Percentiles rank a stretch among this genome's conserved stretches.
Conservation (phyloP, 64 coral and sea anemone genomes). For the Porites australiensis region DNA sequence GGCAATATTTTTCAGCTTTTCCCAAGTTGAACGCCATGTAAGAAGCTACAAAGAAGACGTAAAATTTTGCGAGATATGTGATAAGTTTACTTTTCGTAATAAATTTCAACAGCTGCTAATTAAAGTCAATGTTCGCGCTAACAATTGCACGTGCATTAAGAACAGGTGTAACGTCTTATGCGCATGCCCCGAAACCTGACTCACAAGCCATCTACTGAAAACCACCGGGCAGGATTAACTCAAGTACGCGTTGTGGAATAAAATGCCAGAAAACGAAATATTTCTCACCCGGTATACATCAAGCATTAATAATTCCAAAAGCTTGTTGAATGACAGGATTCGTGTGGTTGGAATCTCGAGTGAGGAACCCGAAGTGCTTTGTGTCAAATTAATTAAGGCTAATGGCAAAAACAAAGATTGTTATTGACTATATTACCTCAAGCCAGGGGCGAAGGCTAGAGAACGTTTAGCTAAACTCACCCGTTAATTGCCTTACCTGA, state of each 20-base stretch:
- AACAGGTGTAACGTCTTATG: conserved; percentile 38
- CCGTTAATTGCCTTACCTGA: conserved; percentile 63
- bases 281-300: not conserved
- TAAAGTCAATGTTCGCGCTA: conserved; percentile 59
- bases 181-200: conserved; percentile 25
- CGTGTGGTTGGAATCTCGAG: not conserved
- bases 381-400: conserved; percentile 75
- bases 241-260: not conserved
- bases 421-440: conserved; percentile 73
- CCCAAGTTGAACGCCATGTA: not conserved
- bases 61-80: conserved; percentile 27
- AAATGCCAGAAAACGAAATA: not conserved
- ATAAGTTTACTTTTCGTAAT: conserved; percentile 75
- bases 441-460: conserved; percentile 7
- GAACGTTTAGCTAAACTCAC: not conserved
- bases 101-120: conserved; percentile 88
- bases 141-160: conserved; percentile 62
- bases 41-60: not conserved
- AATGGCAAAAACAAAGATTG: conserved; percentile 84
- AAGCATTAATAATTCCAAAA: too few relatives aligned
- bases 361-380: conserved; percentile 25
- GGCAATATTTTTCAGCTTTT: not conserved
- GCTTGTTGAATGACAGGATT: not conserved
- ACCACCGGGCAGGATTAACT: not conserved
- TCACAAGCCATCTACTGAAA: not conserved